Conservation (phyloP, 2,888 invertebrate species). For the Oscheius sp. region DNA sequence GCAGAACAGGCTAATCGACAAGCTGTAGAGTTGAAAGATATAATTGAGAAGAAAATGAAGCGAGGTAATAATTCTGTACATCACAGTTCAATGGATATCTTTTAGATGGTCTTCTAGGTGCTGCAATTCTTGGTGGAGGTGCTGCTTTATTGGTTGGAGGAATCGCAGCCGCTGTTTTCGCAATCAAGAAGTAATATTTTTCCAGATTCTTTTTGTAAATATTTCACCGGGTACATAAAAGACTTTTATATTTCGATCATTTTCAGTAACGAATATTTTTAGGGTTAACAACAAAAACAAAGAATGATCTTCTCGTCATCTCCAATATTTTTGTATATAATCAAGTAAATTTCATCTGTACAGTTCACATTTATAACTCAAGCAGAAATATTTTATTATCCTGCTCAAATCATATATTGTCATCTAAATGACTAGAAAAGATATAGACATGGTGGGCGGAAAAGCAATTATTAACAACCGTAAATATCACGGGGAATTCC, state of each 20-base stretch:
- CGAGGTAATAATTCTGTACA: conserved; percentile 77
- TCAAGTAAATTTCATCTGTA: too few species aligned
- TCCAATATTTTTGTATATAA: background rate
- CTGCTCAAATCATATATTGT: background rate
- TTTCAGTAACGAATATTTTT: background rate
- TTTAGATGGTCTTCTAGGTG: conserved; percentile 69
- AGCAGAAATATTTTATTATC: background rate
- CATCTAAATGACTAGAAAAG: conserved; percentile 17
- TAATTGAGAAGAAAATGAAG: conserved; percentile 89
- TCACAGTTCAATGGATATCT: conserved; percentile 1
- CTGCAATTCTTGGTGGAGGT: conserved; percentile 69
- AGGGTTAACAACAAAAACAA: background rate
- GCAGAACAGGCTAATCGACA: conserved; percentile 90
- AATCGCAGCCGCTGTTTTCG: conserved; percentile 51
- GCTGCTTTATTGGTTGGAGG: conserved; percentile 66
- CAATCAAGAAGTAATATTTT: conserved; percentile 29
- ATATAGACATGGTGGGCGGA: background rate
- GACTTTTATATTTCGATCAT: background rate
- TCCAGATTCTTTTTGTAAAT: background rate
- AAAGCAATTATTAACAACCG: conserved; percentile 24
- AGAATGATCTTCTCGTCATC: background rate
- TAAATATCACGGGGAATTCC: conserved; percentile 28
- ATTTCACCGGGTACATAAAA: conserved; percentile 23
- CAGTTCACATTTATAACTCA: too few species aligned
- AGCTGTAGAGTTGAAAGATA: conserved; percentile 83